phyloP scores from a whole-genome alignment of 2,797 vertebrate species.

The Halcyon smyrnensis region DNA sequence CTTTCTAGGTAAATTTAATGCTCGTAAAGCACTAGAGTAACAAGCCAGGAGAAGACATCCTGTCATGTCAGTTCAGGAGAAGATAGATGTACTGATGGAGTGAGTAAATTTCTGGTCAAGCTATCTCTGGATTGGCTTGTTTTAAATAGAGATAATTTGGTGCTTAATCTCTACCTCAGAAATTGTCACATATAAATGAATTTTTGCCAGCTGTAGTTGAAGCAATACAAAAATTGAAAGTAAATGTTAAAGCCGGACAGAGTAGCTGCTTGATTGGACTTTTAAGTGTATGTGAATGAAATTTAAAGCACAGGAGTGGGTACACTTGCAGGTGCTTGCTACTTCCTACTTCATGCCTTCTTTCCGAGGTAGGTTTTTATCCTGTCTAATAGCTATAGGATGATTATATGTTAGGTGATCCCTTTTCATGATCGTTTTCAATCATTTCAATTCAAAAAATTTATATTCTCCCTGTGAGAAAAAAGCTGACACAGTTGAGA shows the following conservation, averaged over 20 bases:
- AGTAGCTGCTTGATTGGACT: not conserved
- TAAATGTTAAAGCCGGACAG: not conserved
- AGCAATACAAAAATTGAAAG: not conserved
- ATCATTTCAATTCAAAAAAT: not conserved
- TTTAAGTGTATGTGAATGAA: not conserved
- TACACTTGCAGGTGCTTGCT: not conserved
- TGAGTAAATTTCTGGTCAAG: not conserved
- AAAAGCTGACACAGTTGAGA: not conserved
- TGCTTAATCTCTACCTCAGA: not conserved
- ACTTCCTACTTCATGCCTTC: not conserved
- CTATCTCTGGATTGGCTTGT: not conserved
- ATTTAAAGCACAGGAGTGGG: not conserved
- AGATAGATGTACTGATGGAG: not conserved
- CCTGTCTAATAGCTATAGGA: not conserved
- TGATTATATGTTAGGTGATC: not conserved
- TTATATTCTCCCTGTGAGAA: not conserved
- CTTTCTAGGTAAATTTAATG: not conserved
- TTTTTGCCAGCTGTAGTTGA: not conserved
- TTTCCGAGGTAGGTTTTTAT: not conserved
- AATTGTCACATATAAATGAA: not conserved
- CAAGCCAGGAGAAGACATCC: not conserved
- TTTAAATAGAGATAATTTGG: not conserved
- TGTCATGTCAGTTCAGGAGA: not conserved
- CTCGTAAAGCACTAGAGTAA: not conserved
- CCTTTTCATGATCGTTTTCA: not conserved